Base-by-base conservation (phyloP, 2,888 invertebrate genomes). In the Aphodius sticticus region DNA sequence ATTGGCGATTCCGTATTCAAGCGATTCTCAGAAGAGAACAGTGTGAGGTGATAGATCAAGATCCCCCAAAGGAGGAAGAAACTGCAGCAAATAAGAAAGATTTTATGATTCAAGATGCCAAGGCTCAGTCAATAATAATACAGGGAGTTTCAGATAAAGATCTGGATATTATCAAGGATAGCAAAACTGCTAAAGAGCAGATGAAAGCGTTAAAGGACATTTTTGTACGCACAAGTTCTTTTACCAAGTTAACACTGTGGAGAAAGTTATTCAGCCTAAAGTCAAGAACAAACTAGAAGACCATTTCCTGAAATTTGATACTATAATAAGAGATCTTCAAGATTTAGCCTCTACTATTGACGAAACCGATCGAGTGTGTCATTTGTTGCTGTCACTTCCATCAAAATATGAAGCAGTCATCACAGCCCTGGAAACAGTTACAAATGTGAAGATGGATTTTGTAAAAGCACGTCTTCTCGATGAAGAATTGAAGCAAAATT, bases 101-200 rank as follows among this genome's bases (percentile, higher is more conserved):
- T n/a, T n/a, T n/a, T n/a, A n/a, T n/a, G n/a, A n/a, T n/a, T n/a
- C 76, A 76, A 76, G 71, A 77, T 71, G 70, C 72, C 38, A 82
- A 79, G 72, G 77, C 82, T 16, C 79, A n/a, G 70, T 79, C 80
- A n/a, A 69, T 81, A 5, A 81, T 82, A 78, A 75, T 82, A 71
- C 80, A 82, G 53, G 82, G 81, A 53, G 76, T 82, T 69, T 80
- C 83, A 6, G 81, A 83, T 69, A 81, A 83, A 77, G 81, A 83
- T 77, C 76, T 81, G 16, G 81, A 82, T 78, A 80, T 83, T n/a
- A 79, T 83, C 14, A 70, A 70, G 70, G 3, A 70, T n/a, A 12
- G 70, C 14, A 9, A 70, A 7, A 70, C 26, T 16, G 70, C 26
- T 7, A 70, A 70, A n/a, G n/a, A 70, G 14, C 70, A 70, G 26